Evolutionary conservation across 2,888 invertebrate genomes (phyloP).

Genomic region (Dryadula phaetusa): DNA sequence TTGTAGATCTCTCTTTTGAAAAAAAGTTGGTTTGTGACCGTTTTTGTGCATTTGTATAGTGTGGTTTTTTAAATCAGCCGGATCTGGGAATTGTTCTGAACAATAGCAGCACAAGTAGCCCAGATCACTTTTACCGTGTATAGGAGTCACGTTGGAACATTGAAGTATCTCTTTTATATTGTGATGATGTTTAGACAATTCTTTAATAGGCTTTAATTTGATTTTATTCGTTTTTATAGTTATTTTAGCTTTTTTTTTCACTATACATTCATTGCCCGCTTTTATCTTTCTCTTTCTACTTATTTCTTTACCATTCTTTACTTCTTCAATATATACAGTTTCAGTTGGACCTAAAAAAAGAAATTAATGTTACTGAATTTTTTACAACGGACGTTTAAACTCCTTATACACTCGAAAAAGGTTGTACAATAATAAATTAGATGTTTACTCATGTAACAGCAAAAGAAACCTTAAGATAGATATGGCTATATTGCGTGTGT

Average conservation of each 20-base stretch:
- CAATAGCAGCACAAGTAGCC: slow-evolving; percentile 50
- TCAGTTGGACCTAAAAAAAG: slow-evolving; percentile 38
- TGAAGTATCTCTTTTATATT: slow-evolving; percentile 41
- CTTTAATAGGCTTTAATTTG: slow-evolving; percentile 38
- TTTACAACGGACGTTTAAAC: slow-evolving; percentile 18
- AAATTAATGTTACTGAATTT: slow-evolving; percentile 41
- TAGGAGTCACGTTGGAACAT: slow-evolving; percentile 58
- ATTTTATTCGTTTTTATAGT: slow-evolving; percentile 23
- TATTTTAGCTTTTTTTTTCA: slow-evolving; percentile 19
- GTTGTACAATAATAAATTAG: background rate
- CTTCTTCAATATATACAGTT: slow-evolving; percentile 17
- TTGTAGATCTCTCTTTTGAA: slow-evolving; percentile 45
- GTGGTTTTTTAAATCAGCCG: slow-evolving; percentile 50
- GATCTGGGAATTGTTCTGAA: slow-evolving; percentile 46
- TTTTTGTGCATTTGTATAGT: slow-evolving; percentile 40
- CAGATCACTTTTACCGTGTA: slow-evolving; percentile 49
- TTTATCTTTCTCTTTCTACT: slow-evolving; percentile 14
- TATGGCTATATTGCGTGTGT: background rate
- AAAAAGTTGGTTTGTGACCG: slow-evolving; percentile 37
- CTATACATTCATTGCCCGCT: background rate
- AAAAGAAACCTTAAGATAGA: background rate
- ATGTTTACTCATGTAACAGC: background rate
- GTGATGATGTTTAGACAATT: slow-evolving; percentile 39
- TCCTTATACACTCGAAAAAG: background rate
- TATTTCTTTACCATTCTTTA: slow-evolving; percentile 10